phyloP scores from a whole-genome alignment of 2,113 vertebrate genomes.

The Bubo scandiacus region DNA sequence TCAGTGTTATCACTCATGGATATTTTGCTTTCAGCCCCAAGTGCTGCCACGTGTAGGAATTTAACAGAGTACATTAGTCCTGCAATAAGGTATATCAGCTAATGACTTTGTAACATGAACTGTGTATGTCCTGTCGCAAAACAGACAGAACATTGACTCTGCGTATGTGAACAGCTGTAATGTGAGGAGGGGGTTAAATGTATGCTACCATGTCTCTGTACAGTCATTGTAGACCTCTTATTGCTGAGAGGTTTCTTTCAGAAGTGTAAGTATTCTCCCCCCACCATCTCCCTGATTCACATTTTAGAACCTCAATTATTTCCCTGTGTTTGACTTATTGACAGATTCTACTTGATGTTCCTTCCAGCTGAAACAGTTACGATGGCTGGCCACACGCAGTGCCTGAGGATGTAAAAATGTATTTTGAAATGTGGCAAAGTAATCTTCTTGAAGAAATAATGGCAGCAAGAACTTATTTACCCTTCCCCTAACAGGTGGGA shows the following conservation, averaged over 20 bases:
- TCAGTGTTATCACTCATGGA: background rate
- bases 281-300: background rate
- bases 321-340: background rate
- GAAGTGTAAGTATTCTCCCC: background rate
- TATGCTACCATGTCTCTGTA: background rate
- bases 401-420: conserved; percentile 65
- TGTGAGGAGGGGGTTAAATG: background rate
- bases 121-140: background rate
- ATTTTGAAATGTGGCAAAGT: conserved; percentile 70
- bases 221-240: background rate
- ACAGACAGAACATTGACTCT: background rate
- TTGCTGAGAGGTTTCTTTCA: background rate
- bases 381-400: conserved; percentile 67
- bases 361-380: conserved; percentile 73
- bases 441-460: conserved; percentile 63
- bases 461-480: conserved; percentile 66
- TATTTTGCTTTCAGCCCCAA: background rate
- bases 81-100: background rate
- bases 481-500: conserved; percentile 55
- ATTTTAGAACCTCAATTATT: background rate
- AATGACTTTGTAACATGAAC: background rate
- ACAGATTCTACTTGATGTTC: conserved; percentile 64
- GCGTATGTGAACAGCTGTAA: background rate
- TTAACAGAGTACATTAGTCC: background rate
- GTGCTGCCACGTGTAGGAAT: background rate